Evolutionary conservation across 2,797 vertebrate genomes (phyloP).

Genomic region (Tenualosa thibaudeaui): DNA sequence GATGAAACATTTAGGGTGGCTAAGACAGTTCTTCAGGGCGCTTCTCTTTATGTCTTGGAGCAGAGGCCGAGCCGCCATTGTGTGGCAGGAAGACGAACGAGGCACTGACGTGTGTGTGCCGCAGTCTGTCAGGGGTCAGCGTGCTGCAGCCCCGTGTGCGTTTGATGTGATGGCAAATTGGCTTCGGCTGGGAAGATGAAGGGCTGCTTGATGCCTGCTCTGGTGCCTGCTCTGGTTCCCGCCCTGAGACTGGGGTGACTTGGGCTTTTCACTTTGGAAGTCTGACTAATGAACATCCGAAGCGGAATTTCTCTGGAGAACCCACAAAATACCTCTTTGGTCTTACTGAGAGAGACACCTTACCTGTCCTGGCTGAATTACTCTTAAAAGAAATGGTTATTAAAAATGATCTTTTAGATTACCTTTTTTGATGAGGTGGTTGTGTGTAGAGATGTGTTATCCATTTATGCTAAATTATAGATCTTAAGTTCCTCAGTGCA

Average conservation of each 20-base stretch:
- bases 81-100: not conserved
- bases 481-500: not conserved
- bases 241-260: not conserved
- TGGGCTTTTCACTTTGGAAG: not conserved
- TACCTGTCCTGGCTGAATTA: no score
- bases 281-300: not conserved
- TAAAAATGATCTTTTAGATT: not conserved
- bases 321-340: no score
- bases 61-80: not conserved
- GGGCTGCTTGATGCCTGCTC: not conserved
- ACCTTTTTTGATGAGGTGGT: no score
- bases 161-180: slow-evolving; percentile 4
- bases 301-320: no score
- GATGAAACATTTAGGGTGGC: not conserved
- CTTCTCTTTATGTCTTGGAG: not conserved
- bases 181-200: not conserved
- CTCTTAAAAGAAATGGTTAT: no score
- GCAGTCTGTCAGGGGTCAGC: not conserved
- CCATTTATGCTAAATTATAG: not conserved
- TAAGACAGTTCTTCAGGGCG: not conserved
- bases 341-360: no score
- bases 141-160: not conserved
- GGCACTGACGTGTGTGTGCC: not conserved
- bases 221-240: not conserved
- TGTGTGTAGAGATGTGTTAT: not conserved